Conservation (phyloP, 2,113 vertebrate species). For the Heptranchias perlo region DNA sequence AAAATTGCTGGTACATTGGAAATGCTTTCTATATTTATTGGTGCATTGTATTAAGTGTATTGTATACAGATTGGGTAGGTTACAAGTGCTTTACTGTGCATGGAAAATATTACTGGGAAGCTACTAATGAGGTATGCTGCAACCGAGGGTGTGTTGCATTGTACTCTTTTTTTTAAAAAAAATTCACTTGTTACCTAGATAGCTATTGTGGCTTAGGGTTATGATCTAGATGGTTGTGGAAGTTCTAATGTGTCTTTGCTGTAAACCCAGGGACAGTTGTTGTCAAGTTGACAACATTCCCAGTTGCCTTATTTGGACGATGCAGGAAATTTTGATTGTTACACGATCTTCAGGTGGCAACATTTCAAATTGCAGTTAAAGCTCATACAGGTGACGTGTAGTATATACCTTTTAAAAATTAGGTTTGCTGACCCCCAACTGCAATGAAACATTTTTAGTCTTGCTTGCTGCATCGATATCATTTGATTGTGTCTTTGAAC, state of each 20-base stretch:
- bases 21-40: neutral
- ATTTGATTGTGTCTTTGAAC: too few relatives aligned
- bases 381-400: too few relatives aligned
- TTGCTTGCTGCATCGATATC: too few relatives aligned
- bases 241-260: neutral
- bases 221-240: neutral
- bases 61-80: neutral
- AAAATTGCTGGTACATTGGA: too few relatives aligned
- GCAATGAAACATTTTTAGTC: too few relatives aligned
- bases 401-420: too few relatives aligned
- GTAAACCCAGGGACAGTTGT: neutral
- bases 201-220: neutral
- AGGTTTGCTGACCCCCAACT: too few relatives aligned
- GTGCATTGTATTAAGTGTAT: neutral
- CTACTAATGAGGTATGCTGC: neutral
- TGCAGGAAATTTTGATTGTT: neutral
- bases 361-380: neutral
- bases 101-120: neutral
- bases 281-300: too few relatives aligned
- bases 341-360: neutral
- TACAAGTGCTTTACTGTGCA: neutral
- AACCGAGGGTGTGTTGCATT: neutral
- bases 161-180: neutral
- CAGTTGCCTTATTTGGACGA: neutral
- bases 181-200: neutral